Base-by-base conservation (phyloP, 2,113 vertebrate species). In the Oreochromis spilurus region DNA sequence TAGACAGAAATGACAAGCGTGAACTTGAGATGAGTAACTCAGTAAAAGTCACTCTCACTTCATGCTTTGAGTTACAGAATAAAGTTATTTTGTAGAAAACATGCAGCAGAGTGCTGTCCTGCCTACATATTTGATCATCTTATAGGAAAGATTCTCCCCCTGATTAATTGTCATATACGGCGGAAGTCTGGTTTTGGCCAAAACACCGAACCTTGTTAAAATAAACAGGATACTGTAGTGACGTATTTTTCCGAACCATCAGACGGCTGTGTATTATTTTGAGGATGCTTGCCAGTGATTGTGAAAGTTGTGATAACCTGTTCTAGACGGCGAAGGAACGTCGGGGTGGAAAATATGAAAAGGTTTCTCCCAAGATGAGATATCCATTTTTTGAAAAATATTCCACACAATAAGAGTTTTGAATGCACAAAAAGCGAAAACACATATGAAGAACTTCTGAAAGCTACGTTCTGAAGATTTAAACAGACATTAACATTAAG, bases 161-260 rank as follows among this genome's bases (percentile, higher is more conserved):
- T 86, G 88, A 92, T 93, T 91, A 87, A 83, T 84, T 82, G 10
- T 72, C 21, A 83, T 67, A 50, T 4, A 34, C 78, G 53, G 83
- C 84, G 86, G 67, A 88, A 86, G 82, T 89, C 81, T 78, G 67
- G 14, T 92, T 94, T 90, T 70, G 82, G 84, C 87, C 84, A 83
- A 92, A 92, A 89, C 79, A 81, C 17, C 9, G 21, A 85, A 90
- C 84, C 85, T 81, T 62, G 16, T 78, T 80, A 80, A 88, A 93
- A 93, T 92, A 94, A 96, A 96, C 95, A 94, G 95, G 95, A 96
- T 96, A 96, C 79, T 85, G 93, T 65, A 86, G 89, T 94, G 92
- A 95, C 93, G 94, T 85, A 52, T 90, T 94, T 95, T 96, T 96
- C 96, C 95, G 90, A 95, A 67, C 83, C 54, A 67, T 92, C 88